These are phyloP conservation scores for Palythoa grandiflora DNA, from an alignment of 92 coral and sea anemone species.

Conservation along the genomic window DNA sequence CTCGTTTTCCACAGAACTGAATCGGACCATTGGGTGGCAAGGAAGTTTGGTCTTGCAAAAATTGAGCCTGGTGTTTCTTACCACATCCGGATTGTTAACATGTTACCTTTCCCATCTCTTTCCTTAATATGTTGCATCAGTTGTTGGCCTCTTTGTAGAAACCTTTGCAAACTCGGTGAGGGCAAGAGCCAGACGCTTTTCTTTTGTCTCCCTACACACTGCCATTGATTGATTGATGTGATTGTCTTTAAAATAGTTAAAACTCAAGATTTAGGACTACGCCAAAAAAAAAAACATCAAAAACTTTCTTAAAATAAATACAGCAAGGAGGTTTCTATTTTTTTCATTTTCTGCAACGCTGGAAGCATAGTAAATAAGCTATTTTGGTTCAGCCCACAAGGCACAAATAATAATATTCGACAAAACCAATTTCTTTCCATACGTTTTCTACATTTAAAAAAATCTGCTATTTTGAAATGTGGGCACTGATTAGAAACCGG, in stretches of 20 bases:
- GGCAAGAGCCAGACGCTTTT: not conserved
- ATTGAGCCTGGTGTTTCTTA: conserved; percentile 5
- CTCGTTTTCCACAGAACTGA: not conserved
- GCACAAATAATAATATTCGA: no score
- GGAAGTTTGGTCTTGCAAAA: not conserved
- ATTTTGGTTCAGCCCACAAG: not conserved
- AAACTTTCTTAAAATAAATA: not conserved
- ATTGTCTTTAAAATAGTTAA: no score
- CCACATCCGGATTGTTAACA: not conserved
- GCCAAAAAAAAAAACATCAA: not conserved
- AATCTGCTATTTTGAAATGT: not conserved
- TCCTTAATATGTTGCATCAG: not conserved
- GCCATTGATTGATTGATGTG: not conserved
- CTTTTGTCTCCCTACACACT: conserved; percentile 1
- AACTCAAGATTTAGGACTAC: no score
- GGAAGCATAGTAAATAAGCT: not conserved
- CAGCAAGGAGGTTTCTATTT: not conserved
- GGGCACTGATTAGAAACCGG: not conserved
- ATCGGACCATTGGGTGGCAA: not conserved
- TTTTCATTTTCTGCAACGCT: not conserved
- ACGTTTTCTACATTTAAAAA: not conserved
- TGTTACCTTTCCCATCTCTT: not conserved
- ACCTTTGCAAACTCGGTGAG: not conserved
- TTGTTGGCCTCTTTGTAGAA: not conserved
- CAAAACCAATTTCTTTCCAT: not conserved